A percentile compares a stretch with the other conserved stretches of the same genome.
phyloP scores from a whole-genome alignment of 2,113 vertebrate species.

The Falcunculus frontatus region DNA sequence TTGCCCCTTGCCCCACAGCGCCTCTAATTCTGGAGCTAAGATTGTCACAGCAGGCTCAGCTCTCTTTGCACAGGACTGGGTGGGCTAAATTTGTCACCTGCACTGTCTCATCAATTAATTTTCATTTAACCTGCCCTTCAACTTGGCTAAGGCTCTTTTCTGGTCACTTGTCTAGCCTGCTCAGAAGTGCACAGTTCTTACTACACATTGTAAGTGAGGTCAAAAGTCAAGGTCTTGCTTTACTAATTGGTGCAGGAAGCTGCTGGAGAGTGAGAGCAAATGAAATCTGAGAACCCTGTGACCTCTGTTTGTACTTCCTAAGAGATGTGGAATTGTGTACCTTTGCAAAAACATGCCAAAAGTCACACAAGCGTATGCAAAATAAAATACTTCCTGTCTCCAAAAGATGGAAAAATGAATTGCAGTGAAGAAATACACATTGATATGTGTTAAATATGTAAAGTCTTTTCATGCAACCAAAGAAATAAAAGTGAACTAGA shows the following conservation, averaged over 20 bases:
- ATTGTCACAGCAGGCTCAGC: background rate
- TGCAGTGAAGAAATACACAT: background rate
- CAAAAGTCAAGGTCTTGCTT: background rate
- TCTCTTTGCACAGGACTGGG: background rate
- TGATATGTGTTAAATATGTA: background rate
- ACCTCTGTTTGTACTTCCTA: background rate
- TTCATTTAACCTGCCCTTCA: conserved; percentile 51
- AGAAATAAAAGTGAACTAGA: background rate
- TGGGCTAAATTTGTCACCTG: conserved; percentile 15
- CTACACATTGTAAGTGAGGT: background rate
- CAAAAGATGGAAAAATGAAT: background rate
- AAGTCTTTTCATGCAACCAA: background rate
- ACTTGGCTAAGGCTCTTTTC: conserved; percentile 30
- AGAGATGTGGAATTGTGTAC: background rate
- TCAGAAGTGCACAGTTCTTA: background rate
- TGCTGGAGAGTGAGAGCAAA: background rate
- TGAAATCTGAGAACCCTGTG: background rate
- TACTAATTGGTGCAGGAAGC: background rate
- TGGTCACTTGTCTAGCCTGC: background rate
- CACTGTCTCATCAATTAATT: conserved; percentile 6
- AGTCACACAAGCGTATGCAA: background rate
- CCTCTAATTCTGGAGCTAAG: background rate
- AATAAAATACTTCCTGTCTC: background rate
- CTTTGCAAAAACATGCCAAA: background rate
- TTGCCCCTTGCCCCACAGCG: background rate